phyloP scores from a whole-genome alignment of 2,113 vertebrate genomes.

The Galbula dea region DNA sequence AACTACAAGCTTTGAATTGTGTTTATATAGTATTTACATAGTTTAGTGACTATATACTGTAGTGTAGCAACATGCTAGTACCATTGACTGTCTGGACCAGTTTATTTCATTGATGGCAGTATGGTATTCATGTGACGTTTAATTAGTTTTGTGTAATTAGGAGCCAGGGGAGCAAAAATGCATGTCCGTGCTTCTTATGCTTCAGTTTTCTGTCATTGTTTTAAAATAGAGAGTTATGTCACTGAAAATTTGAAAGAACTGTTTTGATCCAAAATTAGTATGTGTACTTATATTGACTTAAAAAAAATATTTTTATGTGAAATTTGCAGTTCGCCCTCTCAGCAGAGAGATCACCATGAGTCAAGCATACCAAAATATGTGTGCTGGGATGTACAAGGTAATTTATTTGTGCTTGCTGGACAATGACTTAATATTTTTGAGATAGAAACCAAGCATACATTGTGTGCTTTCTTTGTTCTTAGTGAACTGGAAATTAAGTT shows the following conservation, averaged over 20 bases:
- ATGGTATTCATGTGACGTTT: background rate
- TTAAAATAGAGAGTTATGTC: background rate
- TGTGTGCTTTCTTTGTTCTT: background rate
- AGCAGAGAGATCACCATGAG: constrained; percentile 98
- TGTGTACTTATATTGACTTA: background rate
- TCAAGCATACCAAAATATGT: constrained; percentile 99
- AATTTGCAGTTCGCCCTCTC: constrained; percentile 87
- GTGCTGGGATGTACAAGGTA: constrained; percentile 99
- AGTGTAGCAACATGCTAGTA: background rate
- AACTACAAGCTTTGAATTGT: background rate
- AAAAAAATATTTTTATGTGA: background rate
- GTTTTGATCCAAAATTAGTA: background rate
- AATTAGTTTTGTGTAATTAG: background rate
- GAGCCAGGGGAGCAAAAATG: background rate
- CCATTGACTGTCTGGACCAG: background rate
- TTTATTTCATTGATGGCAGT: background rate
- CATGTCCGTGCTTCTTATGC: background rate
- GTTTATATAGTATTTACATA: no score
- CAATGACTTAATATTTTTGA: background rate
- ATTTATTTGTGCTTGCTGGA: background rate
- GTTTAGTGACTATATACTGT: no score
- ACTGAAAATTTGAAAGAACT: background rate
- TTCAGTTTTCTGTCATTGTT: background rate
- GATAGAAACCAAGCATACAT: background rate
- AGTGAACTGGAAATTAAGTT: background rate